Evolutionary conservation across 1,140 invertebrate species (phyloP), one percentile per base, ranked within the genome.

Genomic region (Drosophila leontia): DNA sequence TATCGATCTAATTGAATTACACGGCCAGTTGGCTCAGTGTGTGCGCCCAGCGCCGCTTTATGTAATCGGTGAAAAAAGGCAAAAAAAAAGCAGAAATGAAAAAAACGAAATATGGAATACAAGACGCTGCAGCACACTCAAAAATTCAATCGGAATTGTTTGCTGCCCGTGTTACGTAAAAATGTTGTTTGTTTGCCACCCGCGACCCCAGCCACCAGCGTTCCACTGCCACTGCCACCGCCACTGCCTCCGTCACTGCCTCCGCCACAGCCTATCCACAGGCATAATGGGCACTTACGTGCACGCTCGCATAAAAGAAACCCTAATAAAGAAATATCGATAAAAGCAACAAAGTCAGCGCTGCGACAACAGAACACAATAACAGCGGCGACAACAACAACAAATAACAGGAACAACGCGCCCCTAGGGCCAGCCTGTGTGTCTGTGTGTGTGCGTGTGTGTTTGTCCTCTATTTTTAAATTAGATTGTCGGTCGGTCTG

Each of bases 251-350:
- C 34, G 11, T 53, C 32, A 50, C 19, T 32, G 34, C 15, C 47
- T 13, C 42, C 32, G 19, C 15, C 23, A 19, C 45, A 45, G 32
- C 53, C 59, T 37, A 19, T 26, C 51, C 72, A 41, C 23, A 17
- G 71, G 35, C 72, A 59, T 75, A 75, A 87, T 78, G 72, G 84
- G 84, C 85, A 84, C 84, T 87, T 87, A 87, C 84, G 84, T 83
- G 83, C 77, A 84, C 85, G 84, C 74, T 88, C 84, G 42, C 84
- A 87, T 81, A 87, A 88, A 88, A 88, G 83, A 88, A 87, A 87
- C 84, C 84, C 80, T 88, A 87, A 88, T 88, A 87, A 87, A 87
- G 85, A 87, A 87, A 87, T 88, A 88, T 88, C 80, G 80, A 87
- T 87, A 88, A 84, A 84, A 80, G 71, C 69, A 72, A 72, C 67